A percentile compares a stretch with the other conserved stretches of the same genome.
phyloP scores from a whole-genome alignment of 2,113 vertebrate genomes.

The Boulengeromyrus knoepffleri region DNA sequence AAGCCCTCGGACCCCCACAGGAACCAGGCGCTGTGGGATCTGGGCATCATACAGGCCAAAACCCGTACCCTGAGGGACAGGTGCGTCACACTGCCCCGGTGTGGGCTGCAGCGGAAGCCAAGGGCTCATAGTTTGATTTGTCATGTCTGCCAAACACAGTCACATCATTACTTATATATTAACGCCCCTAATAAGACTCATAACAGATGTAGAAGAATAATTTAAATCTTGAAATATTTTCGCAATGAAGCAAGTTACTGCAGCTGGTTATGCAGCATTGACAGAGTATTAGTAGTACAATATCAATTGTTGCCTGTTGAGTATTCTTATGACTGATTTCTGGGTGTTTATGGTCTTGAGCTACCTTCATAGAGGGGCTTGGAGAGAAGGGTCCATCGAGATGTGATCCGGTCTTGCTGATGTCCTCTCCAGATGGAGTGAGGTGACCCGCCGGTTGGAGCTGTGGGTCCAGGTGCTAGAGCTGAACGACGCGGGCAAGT shows the following conservation, averaged over 20 bases:
- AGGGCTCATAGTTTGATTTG: neutral
- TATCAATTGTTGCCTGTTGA: neutral
- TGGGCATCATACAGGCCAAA: constrained; percentile 96
- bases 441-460: constrained; percentile 87
- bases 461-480: constrained; percentile 91
- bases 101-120: neutral
- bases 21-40: constrained; percentile 87
- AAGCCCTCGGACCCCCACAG: constrained; percentile 77
- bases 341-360: neutral
- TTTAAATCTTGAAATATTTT: neutral
- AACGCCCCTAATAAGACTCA: neutral
- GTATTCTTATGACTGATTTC: neutral
- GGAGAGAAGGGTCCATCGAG: neutral
- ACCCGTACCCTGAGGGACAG: constrained; percentile 90
- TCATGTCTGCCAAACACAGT: neutral
- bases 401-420: neutral
- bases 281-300: neutral
- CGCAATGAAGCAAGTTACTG: neutral
- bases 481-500: constrained; percentile 90
- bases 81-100: constrained; percentile 45
- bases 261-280: neutral
- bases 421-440: constrained; percentile 75
- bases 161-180: neutral
- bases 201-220: neutral
- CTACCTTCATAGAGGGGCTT: neutral